Percentiles rank a stretch among this genome's conserved stretches.
Conservation (phyloP, 2,113 vertebrate genomes). For the Patagioenas fasciata region DNA sequence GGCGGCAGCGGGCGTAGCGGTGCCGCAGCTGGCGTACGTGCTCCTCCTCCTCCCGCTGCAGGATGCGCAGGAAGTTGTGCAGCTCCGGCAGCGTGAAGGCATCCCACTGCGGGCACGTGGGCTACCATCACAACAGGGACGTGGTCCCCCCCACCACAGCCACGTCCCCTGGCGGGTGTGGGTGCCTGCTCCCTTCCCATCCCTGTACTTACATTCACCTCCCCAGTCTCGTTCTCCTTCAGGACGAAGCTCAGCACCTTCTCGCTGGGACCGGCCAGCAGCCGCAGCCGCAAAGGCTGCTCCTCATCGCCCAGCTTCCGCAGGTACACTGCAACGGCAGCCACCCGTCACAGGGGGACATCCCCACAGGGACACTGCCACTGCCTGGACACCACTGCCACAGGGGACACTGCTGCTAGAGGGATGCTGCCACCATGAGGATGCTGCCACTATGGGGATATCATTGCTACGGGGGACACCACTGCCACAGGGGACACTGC, state of each 20-base stretch:
- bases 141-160: rapidly evolving
- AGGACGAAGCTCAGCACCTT: conserved; percentile 87
- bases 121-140: background rate
- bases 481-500: background rate
- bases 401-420: no score
- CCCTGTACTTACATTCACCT: conserved; percentile 89
- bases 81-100: conserved; percentile 92
- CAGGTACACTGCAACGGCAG: conserved; percentile 78
- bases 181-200: background rate
- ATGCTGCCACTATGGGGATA: no score
- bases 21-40: conserved; percentile 87
- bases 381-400: no score
- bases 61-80: conserved; percentile 91
- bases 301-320: conserved; percentile 88
- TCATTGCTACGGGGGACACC: background rate
- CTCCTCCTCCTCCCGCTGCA: conserved; percentile 92
- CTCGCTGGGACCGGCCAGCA: conserved; percentile 91
- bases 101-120: conserved; percentile 82
- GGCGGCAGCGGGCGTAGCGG: conserved; percentile 84
- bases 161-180: rapidly evolving
- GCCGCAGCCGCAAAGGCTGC: conserved; percentile 84
- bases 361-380: background rate
- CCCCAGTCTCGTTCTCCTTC: conserved; percentile 94
- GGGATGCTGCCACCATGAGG: background rate
- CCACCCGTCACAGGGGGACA: rapidly evolving